Conservation (phyloP, 1,140 invertebrate genomes). For the Drosophila virilis region DNA sequence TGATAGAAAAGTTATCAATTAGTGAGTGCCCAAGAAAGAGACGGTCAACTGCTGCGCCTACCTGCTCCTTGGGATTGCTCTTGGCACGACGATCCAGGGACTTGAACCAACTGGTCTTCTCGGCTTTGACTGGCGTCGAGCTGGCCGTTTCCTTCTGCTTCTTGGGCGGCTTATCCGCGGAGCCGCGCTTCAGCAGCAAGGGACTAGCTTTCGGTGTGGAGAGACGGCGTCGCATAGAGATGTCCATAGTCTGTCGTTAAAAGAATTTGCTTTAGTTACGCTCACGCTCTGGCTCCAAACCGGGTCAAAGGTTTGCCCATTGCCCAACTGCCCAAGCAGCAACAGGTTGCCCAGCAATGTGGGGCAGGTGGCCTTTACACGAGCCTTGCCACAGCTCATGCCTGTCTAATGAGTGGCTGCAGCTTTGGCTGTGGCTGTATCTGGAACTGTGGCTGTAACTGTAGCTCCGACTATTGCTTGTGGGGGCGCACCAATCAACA, state of each 20-base stretch:
- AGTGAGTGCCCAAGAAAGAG: not conserved
- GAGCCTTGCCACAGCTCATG: conserved; percentile 42
- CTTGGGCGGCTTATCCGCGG: conserved; percentile 73
- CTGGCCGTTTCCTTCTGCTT: conserved; percentile 52
- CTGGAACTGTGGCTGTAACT: conserved; percentile 21
- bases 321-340: conserved; percentile 58
- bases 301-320: conserved; percentile 43
- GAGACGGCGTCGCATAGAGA: conserved; percentile 87
- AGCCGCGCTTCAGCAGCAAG: conserved; percentile 75
- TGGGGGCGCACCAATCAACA: conserved; percentile 40
- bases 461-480: conserved; percentile 27
- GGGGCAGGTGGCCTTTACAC: conserved; percentile 78
- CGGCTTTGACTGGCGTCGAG: conserved; percentile 58
- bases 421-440: conserved; percentile 13
- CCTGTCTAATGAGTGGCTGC: conserved; percentile 40
- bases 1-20: not conserved
- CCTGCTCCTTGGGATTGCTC: conserved; percentile 80
- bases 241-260: conserved; percentile 67
- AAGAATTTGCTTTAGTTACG: conserved; percentile 20
- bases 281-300: conserved; percentile 5
- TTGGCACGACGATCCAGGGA: conserved; percentile 87
- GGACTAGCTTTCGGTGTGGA: conserved; percentile 90
- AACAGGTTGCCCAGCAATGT: conserved; percentile 72
- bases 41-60: conserved; percentile 6
- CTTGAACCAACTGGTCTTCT: conserved; percentile 87